These are phyloP conservation scores for Pilophorus perplexus DNA, from an alignment of 2,888 invertebrate genomes.

Conservation along the genomic window DNA sequence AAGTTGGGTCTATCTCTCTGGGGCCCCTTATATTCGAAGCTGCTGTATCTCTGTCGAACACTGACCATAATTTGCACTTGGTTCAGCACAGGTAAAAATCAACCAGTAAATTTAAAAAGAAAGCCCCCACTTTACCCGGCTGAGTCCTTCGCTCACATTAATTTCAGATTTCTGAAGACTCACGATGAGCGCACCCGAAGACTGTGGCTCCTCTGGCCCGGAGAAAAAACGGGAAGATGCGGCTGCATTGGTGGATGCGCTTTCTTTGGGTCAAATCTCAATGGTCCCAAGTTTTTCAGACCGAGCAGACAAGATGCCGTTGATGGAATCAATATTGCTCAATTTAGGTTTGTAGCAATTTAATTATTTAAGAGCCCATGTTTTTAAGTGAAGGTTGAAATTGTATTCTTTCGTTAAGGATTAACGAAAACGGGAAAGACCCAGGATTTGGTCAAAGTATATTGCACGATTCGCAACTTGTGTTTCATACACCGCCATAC, in stretches of 20 bases:
- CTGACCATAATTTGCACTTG: conserved; percentile 71
- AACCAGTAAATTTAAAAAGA: no score
- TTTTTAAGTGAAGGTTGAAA: not conserved
- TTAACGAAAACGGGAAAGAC: conserved; percentile 74
- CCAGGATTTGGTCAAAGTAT: conserved; percentile 94
- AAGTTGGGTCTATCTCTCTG: conserved; percentile 84
- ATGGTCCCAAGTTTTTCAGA: conserved; percentile 84
- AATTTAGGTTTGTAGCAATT: conserved; percentile 58
- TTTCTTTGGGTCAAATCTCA: conserved; percentile 91
- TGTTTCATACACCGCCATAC: conserved; percentile 88
- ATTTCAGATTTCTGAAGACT: conserved; percentile 64
- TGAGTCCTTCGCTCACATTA: no score
- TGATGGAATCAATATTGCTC: conserved; percentile 80
- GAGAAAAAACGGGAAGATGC: conserved; percentile 71
- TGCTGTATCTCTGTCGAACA: conserved; percentile 74
- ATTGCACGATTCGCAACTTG: conserved; percentile 77
- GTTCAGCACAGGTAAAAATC: conserved; percentile 71
- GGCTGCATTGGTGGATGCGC: conserved; percentile 93
- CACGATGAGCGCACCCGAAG: conserved; percentile 83
- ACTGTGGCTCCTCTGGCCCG: conserved; percentile 92
- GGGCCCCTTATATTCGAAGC: conserved; percentile 89
- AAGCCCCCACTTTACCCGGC: no score
- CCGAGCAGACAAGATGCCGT: conserved; percentile 75
- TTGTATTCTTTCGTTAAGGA: no score
- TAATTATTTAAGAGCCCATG: not conserved